Evolutionary conservation across 2,797 vertebrate genomes (phyloP), one percentile per base, ranked within the genome.

Genomic region (Amniataba percoides): DNA sequence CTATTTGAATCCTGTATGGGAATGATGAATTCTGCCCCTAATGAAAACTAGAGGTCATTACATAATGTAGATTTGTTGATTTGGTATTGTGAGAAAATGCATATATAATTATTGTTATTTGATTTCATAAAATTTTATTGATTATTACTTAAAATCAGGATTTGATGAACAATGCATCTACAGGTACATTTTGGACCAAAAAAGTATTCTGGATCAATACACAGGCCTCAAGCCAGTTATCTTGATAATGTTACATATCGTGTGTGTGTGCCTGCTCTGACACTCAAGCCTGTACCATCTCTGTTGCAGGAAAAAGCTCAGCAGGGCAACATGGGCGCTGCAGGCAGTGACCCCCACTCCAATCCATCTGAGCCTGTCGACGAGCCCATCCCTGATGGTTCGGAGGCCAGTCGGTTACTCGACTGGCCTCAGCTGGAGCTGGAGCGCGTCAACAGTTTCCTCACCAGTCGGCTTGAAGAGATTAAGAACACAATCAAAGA

Each of bases 401-500:
- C 93, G 23, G 96, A 96, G 56, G 89, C 93, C 6, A 93, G 93
- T 52, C 93, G 95, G 74, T 93, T 98, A 61, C 92, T 98, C 49
- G 97, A 99, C 71, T 99, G 98, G 98, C 98, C 98, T 0, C 97
- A 98, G 89, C 93, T 95, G 81, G 98, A 99, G 85, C 93, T 99
- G 42, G 98, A 99, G 87, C 95, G 97, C 0, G 98, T 99, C 81
- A 99, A 98, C 94, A 99, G 96, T 92, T 99, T 99, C 84, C 95
- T 99, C 77, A 99, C 97, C 85, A 99, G 97, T 92, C 97, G 97
- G 18, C 95, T 99, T 21, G 98, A 98, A 88, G 98, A 99, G 92
- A 99, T 99, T 83, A 99, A 99, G 86, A 99, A 98, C 93, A 98
- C 97, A 82, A 99, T 99, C 86, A 98, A 99, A 92, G 97, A 99